Conservation (phyloP, 2,113 vertebrate genomes). For the Alosa alosa region DNA sequence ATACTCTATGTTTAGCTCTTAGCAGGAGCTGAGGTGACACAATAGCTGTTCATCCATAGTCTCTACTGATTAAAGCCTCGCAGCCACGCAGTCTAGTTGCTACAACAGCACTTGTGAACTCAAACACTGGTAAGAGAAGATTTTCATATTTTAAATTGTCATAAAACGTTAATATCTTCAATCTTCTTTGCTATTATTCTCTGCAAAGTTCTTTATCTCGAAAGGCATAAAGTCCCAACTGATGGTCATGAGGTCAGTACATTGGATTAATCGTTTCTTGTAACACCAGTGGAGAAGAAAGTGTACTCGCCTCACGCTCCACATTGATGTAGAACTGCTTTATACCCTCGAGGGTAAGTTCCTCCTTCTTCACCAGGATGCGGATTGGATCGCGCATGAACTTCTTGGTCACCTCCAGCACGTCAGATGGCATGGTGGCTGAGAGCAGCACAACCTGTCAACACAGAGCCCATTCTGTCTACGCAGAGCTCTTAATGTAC, state of each 20-base stretch:
- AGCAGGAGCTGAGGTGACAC: no score
- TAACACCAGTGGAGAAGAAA: neutral
- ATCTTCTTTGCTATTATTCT: no score
- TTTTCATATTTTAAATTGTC: no score
- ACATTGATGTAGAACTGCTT: conserved; percentile 90
- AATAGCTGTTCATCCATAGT: no score
- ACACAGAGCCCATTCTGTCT: neutral
- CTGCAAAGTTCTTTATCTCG: no score
- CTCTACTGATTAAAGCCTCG: neutral
- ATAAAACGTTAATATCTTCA: no score
- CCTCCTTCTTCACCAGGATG: conserved; percentile 87
- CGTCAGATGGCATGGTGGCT: conserved; percentile 87
- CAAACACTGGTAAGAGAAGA: neutral
- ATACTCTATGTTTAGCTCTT: no score
- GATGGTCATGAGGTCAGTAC: neutral
- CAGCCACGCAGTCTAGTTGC: neutral
- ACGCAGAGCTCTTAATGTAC: neutral
- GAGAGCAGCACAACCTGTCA: conserved; percentile 83
- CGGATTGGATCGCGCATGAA: conserved; percentile 89
- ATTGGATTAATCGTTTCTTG: neutral
- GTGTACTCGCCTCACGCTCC: conserved; percentile 77
- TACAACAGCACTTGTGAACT: neutral
- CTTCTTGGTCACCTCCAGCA: conserved; percentile 90
- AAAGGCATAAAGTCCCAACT: neutral
- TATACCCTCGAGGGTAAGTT: conserved; percentile 88